Conservation (phyloP, 2,113 vertebrate species). For the Chionodraco myersi region DNA sequence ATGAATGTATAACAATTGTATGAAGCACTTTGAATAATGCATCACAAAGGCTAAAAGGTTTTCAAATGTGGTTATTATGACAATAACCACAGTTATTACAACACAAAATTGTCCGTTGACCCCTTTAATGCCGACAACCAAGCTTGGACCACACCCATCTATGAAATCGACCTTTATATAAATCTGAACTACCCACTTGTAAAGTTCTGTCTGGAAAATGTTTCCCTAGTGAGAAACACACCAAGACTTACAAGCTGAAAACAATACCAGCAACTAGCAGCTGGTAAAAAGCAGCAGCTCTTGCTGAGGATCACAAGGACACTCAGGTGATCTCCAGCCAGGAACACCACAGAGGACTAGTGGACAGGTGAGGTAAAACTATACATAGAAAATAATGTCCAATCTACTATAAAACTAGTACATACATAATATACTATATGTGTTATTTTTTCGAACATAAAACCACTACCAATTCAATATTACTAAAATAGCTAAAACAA, state of each 20-base stretch:
- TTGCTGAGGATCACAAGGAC: not conserved
- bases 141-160: too few species aligned
- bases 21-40: not conserved
- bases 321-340: slow-evolving; percentile 1
- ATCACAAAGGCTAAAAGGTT: not conserved
- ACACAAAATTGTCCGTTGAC: too few species aligned
- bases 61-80: too few species aligned
- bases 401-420: not conserved
- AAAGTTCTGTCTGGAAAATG: too few species aligned
- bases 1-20: not conserved
- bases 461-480: not conserved
- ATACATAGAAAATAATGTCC: not conserved
- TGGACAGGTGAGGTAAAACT: slow-evolving; percentile 41
- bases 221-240: too few species aligned
- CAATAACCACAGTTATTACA: too few species aligned
- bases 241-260: too few species aligned
- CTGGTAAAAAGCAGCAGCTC: not conserved
- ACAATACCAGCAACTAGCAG: too few species aligned
- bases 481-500: not conserved
- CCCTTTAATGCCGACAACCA: too few species aligned
- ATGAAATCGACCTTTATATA: too few species aligned
- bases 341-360: too few species aligned
- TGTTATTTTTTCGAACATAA: not conserved
- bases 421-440: not conserved
- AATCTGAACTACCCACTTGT: too few species aligned